Base-by-base conservation (phyloP, 2,797 vertebrate species). In the Lutjanus campechanus region DNA sequence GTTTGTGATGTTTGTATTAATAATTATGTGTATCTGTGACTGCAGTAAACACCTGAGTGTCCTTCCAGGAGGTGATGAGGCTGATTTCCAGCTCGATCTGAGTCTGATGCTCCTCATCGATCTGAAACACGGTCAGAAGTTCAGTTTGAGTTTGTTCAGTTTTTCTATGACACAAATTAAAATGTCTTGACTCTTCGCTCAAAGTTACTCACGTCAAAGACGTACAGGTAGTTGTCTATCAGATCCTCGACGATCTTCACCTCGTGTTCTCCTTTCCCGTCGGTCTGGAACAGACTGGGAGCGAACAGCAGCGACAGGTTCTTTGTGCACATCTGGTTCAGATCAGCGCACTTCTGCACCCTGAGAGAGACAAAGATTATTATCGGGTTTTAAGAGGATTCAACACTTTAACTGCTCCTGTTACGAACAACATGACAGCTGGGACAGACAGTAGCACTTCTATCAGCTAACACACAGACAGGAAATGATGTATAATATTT, bases 271-370 rank as follows among this genome's bases (percentile, higher is more conserved):
- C 98, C 98, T 69, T 98, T 98, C 59, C 98, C 98, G 0, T 99
- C 97, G 0, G 98, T 98, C 95, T 99, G 98, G 92, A 99, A 99
- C 50, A 99, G 95, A 46, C 98, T 99, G 47, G 98, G 98, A 0
- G 98, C 98, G 0, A 99, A 99, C 59, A 99, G 95, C 88, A 99
- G 94, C 0, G 98, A 96, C 81, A 99, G 92, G 93, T 99, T 99
- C 95, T 98, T 97, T 8, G 98, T 99, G 94, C 95, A 98, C 98
- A 99, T 99, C 91, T 99, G 98, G 95, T 99, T 99, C 75, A 99
- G 94, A 77, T 95, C 95, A 0, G 97, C 97, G 82, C 98, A 99
- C 82, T 98, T 98, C 95, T 99, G 98, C 63, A 99, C 98, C 69
- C 98, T 99, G 91, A 25, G 11, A 7, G 11, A 53, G 60, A 44